A percentile compares a stretch with the other conserved stretches of the same genome.
Conservation (phyloP, 2,888 invertebrate genomes). For the Taphrorychus bicolor region DNA sequence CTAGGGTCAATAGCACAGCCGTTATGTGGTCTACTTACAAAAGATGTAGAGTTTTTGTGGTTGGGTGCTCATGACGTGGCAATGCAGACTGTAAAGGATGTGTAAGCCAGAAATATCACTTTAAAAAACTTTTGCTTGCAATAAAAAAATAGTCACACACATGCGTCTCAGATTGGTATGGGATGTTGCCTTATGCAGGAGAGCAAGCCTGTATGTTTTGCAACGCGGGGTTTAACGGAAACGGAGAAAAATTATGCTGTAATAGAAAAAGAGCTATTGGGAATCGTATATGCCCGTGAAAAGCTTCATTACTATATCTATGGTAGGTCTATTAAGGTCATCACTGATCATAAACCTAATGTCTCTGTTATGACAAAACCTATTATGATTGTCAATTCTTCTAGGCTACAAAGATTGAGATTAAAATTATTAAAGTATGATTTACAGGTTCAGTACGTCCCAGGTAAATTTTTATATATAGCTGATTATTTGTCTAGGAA, state of each 20-base stretch:
- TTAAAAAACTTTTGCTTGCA: no score
- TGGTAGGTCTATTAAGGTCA: background rate
- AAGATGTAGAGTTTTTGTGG: no score
- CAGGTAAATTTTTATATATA: background rate
- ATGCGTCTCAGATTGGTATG: background rate
- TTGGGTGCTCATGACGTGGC: no score
- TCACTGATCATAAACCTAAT: background rate
- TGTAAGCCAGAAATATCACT: no score
- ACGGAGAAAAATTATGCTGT: background rate
- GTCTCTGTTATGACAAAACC: background rate
- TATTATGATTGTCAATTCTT: background rate
- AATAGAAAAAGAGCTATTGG: background rate
- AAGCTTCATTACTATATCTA: background rate
- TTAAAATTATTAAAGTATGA: background rate
- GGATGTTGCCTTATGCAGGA: background rate
- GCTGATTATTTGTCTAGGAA: constrained; percentile 13
- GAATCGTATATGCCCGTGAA: background rate
- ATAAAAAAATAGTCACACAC: background rate
- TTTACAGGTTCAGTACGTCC: no score
- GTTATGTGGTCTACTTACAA: no score
- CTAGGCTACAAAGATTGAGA: background rate
- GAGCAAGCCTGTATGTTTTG: background rate
- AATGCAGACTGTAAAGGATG: no score
- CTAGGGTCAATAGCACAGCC: no score
- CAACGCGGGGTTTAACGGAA: background rate